phyloP scores from a whole-genome alignment of 1,140 invertebrate genomes.

The Proales similis region DNA sequence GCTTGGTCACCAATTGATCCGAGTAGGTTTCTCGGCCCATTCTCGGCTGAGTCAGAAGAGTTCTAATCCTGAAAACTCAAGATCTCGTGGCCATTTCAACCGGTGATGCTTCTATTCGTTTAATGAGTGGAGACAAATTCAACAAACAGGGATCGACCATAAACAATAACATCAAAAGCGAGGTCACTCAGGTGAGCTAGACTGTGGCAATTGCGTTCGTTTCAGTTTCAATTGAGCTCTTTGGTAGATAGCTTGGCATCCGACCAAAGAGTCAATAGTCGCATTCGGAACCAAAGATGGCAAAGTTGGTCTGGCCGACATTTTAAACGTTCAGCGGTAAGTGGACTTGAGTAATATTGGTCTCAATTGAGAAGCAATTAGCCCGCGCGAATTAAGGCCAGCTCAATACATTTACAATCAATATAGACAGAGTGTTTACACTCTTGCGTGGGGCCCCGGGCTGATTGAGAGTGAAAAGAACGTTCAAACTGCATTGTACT shows the following conservation, averaged over 20 bases:
- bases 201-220: too few relatives aligned
- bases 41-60: not conserved
- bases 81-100: slow-evolving; percentile 16
- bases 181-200: slow-evolving; percentile 33
- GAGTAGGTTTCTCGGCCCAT: not conserved
- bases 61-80: not conserved
- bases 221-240: too few relatives aligned
- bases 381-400: too few relatives aligned
- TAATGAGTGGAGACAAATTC: slow-evolving; percentile 2
- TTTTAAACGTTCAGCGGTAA: not conserved
- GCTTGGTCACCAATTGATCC: slow-evolving; percentile 21
- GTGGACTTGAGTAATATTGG: too few relatives aligned
- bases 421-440: slow-evolving; percentile 33
- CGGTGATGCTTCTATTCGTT: slow-evolving; percentile 11
- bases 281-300: slow-evolving; percentile 36
- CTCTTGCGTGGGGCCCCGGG: slow-evolving; percentile 15
- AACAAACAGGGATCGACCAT: not conserved
- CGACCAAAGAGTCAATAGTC: slow-evolving; percentile 21
- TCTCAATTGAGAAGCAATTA: too few relatives aligned
- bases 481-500: not conserved
- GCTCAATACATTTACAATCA: slow-evolving; percentile 18
- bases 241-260: slow-evolving; percentile 28
- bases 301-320: slow-evolving; percentile 19
- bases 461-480: not conserved
- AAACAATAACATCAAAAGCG: slow-evolving; percentile 18